Conservation (phyloP, 2,797 vertebrate genomes). For the Eupleurogrammus muticus region DNA sequence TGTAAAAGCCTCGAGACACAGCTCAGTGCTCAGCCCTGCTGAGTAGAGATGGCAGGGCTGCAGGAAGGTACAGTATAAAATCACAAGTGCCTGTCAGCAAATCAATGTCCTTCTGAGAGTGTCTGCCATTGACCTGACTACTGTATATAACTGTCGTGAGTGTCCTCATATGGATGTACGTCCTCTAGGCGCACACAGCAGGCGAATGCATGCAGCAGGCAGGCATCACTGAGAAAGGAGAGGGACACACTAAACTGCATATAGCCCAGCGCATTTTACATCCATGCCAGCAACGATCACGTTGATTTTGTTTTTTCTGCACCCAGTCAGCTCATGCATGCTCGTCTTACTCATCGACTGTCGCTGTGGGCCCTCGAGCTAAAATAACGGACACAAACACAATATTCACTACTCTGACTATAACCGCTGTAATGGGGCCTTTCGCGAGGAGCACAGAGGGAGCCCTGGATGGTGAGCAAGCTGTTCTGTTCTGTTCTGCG, state of each 20-base stretch:
- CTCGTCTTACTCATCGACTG: slow-evolving; percentile 50
- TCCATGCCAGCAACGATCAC: slow-evolving; percentile 52
- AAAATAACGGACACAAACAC: slow-evolving; percentile 40
- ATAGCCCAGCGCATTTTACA: slow-evolving; percentile 38
- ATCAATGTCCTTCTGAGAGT: slow-evolving; percentile 68
- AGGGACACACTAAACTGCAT: slow-evolving; percentile 69
- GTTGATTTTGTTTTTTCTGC: slow-evolving; percentile 55
- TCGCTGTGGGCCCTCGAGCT: slow-evolving; percentile 52
- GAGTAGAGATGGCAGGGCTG: slow-evolving; percentile 67
- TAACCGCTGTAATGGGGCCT: slow-evolving; percentile 40
- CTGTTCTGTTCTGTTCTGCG: slow-evolving; percentile 43
- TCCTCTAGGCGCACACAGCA: slow-evolving; percentile 59
- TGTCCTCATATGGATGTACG: slow-evolving; percentile 67
- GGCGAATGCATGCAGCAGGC: slow-evolving; percentile 65
- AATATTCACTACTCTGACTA: slow-evolving; percentile 43
- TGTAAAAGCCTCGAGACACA: slow-evolving; percentile 60
- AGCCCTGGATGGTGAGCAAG: slow-evolving; percentile 46
- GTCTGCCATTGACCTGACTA: slow-evolving; percentile 65
- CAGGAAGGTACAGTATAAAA: slow-evolving; percentile 79
- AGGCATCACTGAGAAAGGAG: slow-evolving; percentile 74
- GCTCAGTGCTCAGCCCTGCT: slow-evolving; percentile 62
- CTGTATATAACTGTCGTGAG: slow-evolving; percentile 59
- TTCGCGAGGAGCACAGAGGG: slow-evolving; percentile 26
- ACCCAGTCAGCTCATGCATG: slow-evolving; percentile 60
- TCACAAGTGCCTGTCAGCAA: slow-evolving; percentile 72